Base-by-base conservation (phyloP, 2,113 vertebrate species). In the Hyaena hyaena region DNA sequence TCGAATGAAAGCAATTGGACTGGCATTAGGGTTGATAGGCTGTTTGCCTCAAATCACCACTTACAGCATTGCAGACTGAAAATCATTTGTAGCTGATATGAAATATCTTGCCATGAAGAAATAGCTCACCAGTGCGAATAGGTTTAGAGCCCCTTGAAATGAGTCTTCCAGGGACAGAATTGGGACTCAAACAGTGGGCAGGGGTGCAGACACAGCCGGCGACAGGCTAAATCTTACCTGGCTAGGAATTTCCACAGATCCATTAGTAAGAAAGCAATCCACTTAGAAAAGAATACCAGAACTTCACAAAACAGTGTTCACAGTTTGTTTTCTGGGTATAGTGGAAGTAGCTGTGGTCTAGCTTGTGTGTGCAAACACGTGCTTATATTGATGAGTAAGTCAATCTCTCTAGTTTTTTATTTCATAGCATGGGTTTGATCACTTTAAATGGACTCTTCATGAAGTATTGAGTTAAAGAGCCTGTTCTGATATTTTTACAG, bases 261-360 rank as follows among this genome's bases (percentile, higher is more conserved):
- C 66, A 17, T 53, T 74, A 9, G 43, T 7, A 17, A 83, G 89
- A 43, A 93, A 69, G 53, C 11, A 76, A 31, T 31, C 48, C 73
- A 8, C 12, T 80, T 50, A 21, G 28, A 91, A 48, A n/a, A 9
- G 6, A 94, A 71, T 6, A n/a, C 7, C 61, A 66, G 43, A 55
- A 48, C 63, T 58, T 84, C 16, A 28, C 4, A 2, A 31, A 17
- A 35, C 10, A 26, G 81, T 4, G 3, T 31, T 45, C 81, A 63
- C 3, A 2, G 33, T 84, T 84, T 89, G 93, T 76, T 90, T 96
- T 93, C 43, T 35, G 55, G 92, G 74, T 80, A 55, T 50, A 90
- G 55, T 58, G 87, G n/a, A 31, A 10, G 19, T 23, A 10, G 24
- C 31, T 82, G 48, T 23, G 65, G 77, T 61, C 15, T 65, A 53